A percentile compares a stretch with the other conserved stretches of the same genome.
phyloP scores from a whole-genome alignment of 2,113 vertebrate species.

The Oryzias celebensis region DNA sequence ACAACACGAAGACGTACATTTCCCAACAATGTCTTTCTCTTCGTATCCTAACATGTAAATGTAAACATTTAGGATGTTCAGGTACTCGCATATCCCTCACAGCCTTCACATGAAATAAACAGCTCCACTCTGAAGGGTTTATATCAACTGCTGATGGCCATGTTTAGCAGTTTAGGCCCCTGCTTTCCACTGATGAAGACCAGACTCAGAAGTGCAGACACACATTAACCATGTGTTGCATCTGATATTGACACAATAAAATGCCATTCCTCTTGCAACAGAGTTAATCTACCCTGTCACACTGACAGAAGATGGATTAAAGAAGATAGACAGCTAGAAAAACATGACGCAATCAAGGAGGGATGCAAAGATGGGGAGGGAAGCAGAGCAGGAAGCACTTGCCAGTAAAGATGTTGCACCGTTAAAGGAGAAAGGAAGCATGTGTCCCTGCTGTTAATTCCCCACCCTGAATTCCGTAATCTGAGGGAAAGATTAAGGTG shows the following conservation, averaged over 20 bases:
- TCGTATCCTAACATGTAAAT: slow-evolving; percentile 16
- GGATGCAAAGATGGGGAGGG: slow-evolving; percentile 13
- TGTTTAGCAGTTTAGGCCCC: slow-evolving; percentile 66
- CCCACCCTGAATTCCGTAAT: slow-evolving; percentile 78
- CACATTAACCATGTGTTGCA: slow-evolving; percentile 73
- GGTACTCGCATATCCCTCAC: slow-evolving; percentile 22
- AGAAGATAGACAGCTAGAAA: slow-evolving; percentile 12
- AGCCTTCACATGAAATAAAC: slow-evolving; percentile 17
- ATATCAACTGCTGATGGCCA: slow-evolving; percentile 68
- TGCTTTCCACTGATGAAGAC: slow-evolving; percentile 61
- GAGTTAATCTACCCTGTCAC: slow-evolving; percentile 54
- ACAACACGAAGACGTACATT: slow-evolving; percentile 21
- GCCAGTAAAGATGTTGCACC: slow-evolving; percentile 41
- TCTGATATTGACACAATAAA: slow-evolving; percentile 74
- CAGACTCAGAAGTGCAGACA: slow-evolving; percentile 66
- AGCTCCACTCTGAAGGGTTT: slow-evolving; percentile 66
- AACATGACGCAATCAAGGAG: slow-evolving; percentile 11
- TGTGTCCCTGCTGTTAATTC: slow-evolving; percentile 79
- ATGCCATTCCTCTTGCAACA: slow-evolving; percentile 35
- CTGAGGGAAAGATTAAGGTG: slow-evolving; percentile 81
- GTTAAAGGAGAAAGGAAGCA: slow-evolving; percentile 45
- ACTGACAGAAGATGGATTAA: slow-evolving; percentile 27
- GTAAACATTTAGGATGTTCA: not conserved
- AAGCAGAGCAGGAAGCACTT: slow-evolving; percentile 3
- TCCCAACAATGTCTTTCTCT: slow-evolving; percentile 29